Evolutionary conservation across 2,797 vertebrate genomes (phyloP).

Genomic region (Helicolenus hilgendorfi): DNA sequence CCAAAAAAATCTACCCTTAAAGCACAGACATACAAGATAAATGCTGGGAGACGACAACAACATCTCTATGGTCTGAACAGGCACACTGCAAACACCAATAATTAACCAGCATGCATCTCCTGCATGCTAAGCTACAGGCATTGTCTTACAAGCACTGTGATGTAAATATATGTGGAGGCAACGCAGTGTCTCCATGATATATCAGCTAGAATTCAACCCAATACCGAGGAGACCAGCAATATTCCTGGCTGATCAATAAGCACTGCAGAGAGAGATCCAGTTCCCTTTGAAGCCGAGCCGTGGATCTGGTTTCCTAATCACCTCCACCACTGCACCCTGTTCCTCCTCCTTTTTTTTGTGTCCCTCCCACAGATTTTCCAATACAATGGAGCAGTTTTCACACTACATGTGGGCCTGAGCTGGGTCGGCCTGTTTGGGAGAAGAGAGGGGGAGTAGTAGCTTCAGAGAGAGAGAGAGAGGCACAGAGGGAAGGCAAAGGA

Average conservation of each 20-base stretch:
- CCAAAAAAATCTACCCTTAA: background rate
- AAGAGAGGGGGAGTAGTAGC: slow-evolving; percentile 40
- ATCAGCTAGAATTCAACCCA: slow-evolving; percentile 50
- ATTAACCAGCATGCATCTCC: background rate
- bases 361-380: slow-evolving; percentile 82
- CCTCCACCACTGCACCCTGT: slow-evolving; percentile 74
- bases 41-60: background rate
- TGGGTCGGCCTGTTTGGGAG: slow-evolving; percentile 62
- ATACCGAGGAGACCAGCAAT: slow-evolving; percentile 69
- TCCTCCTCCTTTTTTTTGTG: slow-evolving; percentile 65
- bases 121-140: background rate
- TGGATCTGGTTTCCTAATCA: slow-evolving; percentile 90
- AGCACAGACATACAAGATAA: background rate
- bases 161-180: slow-evolving; percentile 24
- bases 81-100: background rate
- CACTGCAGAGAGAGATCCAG: slow-evolving; percentile 85
- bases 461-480: slow-evolving; percentile 6
- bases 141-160: slow-evolving; percentile 7
- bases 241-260: slow-evolving; percentile 87
- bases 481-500: slow-evolving; percentile 56
- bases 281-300: slow-evolving; percentile 83
- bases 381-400: slow-evolving; percentile 86
- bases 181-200: slow-evolving; percentile 25
- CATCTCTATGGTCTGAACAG: background rate
- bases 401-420: slow-evolving; percentile 73